phyloP scores from a whole-genome alignment of 2,113 vertebrate species.

The Pan troglodytes region NHGRI_mPanTro3-v2.1_pri NC_072410.2:52963001-52963500 shows the following conservation, averaged over 20 bases:
- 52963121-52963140: neutral
- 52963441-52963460: neutral
- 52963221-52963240: slow-evolving; percentile 13
- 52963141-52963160: neutral
- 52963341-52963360: neutral
- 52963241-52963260: slow-evolving; percentile 26
- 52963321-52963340: neutral
- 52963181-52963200: neutral
- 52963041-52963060: neutral
- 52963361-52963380: neutral
- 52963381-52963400: neutral
- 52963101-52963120: neutral
- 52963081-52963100: neutral
- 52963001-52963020: no score
- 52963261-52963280: neutral
- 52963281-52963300: neutral
- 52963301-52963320: neutral
- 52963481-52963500: neutral
- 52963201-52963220: neutral
- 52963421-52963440: neutral
- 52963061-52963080: neutral
- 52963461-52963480: neutral
- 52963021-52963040: no score
- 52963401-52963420: neutral
- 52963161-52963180: neutral